Percentiles rank a stretch among this genome's conserved stretches.
phyloP scores from a whole-genome alignment of 37 sponge, comb jelly and placozoan species.

The Ephydatia muelleri region DNA sequence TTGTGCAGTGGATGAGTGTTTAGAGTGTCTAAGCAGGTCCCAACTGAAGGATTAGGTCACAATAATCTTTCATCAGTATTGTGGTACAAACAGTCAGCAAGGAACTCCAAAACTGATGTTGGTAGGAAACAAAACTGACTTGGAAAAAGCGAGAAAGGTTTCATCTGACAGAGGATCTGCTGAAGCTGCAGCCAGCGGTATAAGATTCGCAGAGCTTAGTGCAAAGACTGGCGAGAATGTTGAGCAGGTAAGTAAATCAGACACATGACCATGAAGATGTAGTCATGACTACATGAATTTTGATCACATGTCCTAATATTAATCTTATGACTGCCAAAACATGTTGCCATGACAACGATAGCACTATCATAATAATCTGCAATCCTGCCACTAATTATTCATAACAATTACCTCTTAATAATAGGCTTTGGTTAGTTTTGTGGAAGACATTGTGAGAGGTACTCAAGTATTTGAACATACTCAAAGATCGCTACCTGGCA shows the following conservation, averaged over 20 bases:
- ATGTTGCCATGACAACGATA: too few species aligned
- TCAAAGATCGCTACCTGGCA: too few species aligned
- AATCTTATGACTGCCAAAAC: too few species aligned
- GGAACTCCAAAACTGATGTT: conserved; percentile 12
- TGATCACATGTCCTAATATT: not conserved
- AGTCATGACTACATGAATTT: not conserved
- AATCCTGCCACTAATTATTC: too few species aligned
- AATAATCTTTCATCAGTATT: too few species aligned
- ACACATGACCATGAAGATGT: not conserved
- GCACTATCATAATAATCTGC: too few species aligned
- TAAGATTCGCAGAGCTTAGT: conserved; percentile 72
- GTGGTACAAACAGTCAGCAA: too few species aligned
- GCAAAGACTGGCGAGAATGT: conserved; percentile 69
- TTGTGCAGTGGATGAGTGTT: too few species aligned
- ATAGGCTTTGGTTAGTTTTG: not conserved
- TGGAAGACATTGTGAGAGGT: not conserved
- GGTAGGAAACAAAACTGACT: conserved; percentile 51
- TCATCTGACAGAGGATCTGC: conserved; percentile 8
- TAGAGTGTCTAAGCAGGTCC: too few species aligned
- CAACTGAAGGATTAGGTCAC: too few species aligned
- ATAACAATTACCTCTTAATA: too few species aligned
- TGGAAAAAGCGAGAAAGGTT: conserved; percentile 14
- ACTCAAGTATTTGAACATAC: not conserved
- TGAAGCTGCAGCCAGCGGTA: conserved; percentile 35
- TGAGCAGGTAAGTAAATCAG: conserved; percentile 42